Evolutionary conservation across 2,888 invertebrate genomes (phyloP), one percentile per base, ranked within the genome.

Genomic region (Eupithecia subfuscata): DNA sequence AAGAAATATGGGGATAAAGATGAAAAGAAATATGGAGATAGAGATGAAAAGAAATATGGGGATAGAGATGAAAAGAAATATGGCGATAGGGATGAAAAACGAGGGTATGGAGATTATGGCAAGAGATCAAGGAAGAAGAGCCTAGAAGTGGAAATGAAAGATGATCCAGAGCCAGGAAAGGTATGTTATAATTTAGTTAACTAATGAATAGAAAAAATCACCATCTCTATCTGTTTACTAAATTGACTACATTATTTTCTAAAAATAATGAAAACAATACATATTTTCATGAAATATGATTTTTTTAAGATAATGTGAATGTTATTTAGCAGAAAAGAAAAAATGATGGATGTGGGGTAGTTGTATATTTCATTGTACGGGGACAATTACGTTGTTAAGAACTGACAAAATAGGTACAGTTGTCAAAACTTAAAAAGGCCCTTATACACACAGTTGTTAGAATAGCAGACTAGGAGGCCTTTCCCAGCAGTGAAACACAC

Each of bases 161-260:
- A 97, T 85, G 97, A 97, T 85, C 97, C 97, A 0, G 97, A 97
- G 81, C 95, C 97, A 6, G 97, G 97, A 0, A 97, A 97, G 86
- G 95, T 96, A 88, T 87, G 84, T 11, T 48, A 45, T 60, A n/a
- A 14, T 56, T 22, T 22, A 11, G 9, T 22, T 22, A 56, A n/a
- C 3, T 18, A 43, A 43, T 43, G 5, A 16, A 45, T 16, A 16
- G 5, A 45, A 45, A 43, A 48, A 18, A 8, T n/a, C 2, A n/a
- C 48, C 48, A 8, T 48, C 48, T 12, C 3, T 30, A 30, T 30
- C 30, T 45, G 18, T 48, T 48, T 18, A 18, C 18, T 18, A 6
- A 48, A 48, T 18, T 48, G 18, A 45, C 45, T 14, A 48, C 2
- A 48, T 48, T 48, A 48, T n/a, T n/a, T n/a, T n/a, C n/a, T n/a